Base-by-base conservation (phyloP, 2,888 invertebrate species). In the Eupithecia exiguata region DNA sequence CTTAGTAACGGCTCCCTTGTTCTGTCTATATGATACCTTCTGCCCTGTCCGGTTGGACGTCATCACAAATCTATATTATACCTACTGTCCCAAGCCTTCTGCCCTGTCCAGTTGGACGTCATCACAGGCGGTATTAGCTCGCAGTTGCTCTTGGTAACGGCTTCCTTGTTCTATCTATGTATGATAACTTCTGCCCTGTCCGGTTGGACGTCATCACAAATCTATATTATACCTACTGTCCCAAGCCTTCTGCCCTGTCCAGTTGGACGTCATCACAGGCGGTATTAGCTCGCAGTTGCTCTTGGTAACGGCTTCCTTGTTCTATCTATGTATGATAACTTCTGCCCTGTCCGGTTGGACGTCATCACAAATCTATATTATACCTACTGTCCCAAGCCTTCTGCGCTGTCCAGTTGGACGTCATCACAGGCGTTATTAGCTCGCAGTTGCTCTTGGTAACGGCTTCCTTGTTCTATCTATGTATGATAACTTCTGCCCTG, bases 271-370 rank as follows among this genome's bases (percentile, higher is more conserved):
- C 71, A 67, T 68, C 68, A 68, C n/a, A n/a, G 49, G n/a, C n/a
- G 9, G 9, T 0, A 88, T 69, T 0, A 85, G 82, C n/a, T 76
- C 81, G 14, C 49, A 49, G 53, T 12, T 53, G 4, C 53, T 10
- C 7, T 49, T 49, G 46, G 46, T n/a, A n/a, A 49, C 7, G n/a
- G 18, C 18, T 62, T 10, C 10, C 0, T 35, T 18, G 35, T 62
- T 18, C 16, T 16, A 62, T 16, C 1, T 35, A 16, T n/a, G n/a
- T 35, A 18, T 4, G 10, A 21, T 58, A 84, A 85, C 40, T 87
- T 89, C 66, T 80, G 80, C 0, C 87, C 87, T 0, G 82, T 88
- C 53, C 78, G 84, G 0, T 78, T 75, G 0, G 83, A 71, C 0
- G 88, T 88, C 49, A 77, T 35, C 2, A 72, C 74, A 0, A n/a